These are phyloP conservation scores for Nebria salina DNA, from an alignment of 2,888 invertebrate species.

Conservation along the genomic window DNA sequence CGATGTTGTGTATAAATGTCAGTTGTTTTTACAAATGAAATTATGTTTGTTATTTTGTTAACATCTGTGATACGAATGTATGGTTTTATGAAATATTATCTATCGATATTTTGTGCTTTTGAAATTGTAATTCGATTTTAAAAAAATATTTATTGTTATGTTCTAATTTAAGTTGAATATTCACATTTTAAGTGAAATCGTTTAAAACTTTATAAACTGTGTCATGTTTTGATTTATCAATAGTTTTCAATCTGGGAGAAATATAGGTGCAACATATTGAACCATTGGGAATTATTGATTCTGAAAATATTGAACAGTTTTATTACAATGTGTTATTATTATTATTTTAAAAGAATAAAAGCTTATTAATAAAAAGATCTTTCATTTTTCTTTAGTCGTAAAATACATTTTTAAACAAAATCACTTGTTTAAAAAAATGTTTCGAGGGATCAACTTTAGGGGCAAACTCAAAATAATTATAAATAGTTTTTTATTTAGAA, in stretches of 20 bases:
- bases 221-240: background rate
- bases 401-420: background rate
- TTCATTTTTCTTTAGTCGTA: background rate
- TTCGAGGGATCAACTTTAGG: background rate
- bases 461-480: background rate
- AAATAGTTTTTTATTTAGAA: background rate
- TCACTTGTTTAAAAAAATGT: too few species aligned
- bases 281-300: slow-evolving; percentile 3
- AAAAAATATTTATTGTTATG: slow-evolving; percentile 39
- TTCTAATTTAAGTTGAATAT: slow-evolving; percentile 15
- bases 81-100: slow-evolving; percentile 26
- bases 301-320: background rate
- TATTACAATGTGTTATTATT: slow-evolving; percentile 8
- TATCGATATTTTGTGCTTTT: slow-evolving; percentile 33
- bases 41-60: slow-evolving; percentile 44
- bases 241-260: slow-evolving; percentile 20
- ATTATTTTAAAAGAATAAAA: slow-evolving; percentile 15
- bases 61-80: slow-evolving; percentile 44
- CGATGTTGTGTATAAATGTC: slow-evolving; percentile 34
- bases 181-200: slow-evolving; percentile 25
- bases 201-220: background rate
- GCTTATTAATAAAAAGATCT: background rate
- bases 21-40: slow-evolving; percentile 35
- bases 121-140: slow-evolving; percentile 29
- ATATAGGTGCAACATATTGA: slow-evolving; percentile 26